Evolutionary conservation across 2,113 vertebrate species (phyloP), one percentile per base, ranked within the genome.

Genomic region (Platichthys flesus): DNA sequence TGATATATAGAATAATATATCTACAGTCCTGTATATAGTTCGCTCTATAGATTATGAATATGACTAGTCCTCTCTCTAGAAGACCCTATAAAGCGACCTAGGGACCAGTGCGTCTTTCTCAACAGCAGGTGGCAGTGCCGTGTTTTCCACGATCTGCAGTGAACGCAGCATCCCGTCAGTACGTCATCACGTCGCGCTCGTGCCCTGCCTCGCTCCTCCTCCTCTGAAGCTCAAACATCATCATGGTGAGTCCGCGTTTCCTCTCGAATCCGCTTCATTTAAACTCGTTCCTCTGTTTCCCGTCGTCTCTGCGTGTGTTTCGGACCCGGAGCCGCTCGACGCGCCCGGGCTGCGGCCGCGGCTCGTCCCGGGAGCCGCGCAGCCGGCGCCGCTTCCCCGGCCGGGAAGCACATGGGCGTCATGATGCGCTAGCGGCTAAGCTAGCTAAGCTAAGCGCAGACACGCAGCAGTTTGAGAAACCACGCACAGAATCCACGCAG

Each of bases 371-470:
- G n/a, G 26, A 73, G 42, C 56, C 12, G 9, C 0, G 7, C 8
- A 74, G 78, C 77, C 18, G 7, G 1, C 15, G 6, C 7, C 55
- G 85, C 79, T 84, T 78, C n/a, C 70, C 85, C 88, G 86, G 88
- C 10, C 64, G 71, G 75, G 4, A 74, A 83, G 88, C 91, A 94
- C 93, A 93, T 94, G 93, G 90, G 67, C 64, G 62, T 67, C n/a
- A 23, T 77, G 73, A 18, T 40, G 24, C 20, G 64, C 70, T 84
- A 81, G 66, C 69, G 12, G 78, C 76, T 76, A 74, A 78, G 68
- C 82, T 85, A 79, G 40, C 40, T 4, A 10, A 10, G 37, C 37
- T 40, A 42, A 42, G 2, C 40, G 10, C 9, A 10, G 9, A 13
- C 3, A 42, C 76, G 52, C 52, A 10, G 13, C 52, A 23, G 52